Conservation (phyloP, 2,797 vertebrate genomes). For the Peromyscus nudipes region DNA sequence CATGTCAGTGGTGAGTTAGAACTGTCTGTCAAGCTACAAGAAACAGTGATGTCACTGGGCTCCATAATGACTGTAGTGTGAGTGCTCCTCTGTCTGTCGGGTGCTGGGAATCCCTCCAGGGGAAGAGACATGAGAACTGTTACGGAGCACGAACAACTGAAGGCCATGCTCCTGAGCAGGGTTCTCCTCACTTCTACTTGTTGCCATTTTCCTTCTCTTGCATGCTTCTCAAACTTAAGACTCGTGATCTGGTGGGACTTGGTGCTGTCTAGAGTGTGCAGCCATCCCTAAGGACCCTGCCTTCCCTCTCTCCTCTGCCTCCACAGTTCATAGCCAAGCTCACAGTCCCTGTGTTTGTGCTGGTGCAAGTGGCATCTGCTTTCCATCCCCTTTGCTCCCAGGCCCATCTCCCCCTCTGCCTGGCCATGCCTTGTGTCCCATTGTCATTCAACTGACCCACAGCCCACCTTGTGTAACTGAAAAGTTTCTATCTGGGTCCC, state of each 20-base stretch:
- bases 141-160: too few species aligned
- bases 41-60: not conserved
- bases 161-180: not conserved
- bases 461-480: not conserved
- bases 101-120: not conserved
- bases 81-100: not conserved
- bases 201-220: not conserved
- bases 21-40: not conserved
- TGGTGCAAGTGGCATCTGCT: not conserved
- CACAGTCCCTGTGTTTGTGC: too few species aligned
- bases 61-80: too few species aligned
- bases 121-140: not conserved
- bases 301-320: not conserved
- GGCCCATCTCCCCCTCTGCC: not conserved
- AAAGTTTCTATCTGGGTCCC: too few species aligned
- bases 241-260: too few species aligned
- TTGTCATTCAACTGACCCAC: rapidly evolving
- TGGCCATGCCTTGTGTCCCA: not conserved
- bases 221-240: not conserved
- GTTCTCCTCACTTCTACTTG: not conserved
- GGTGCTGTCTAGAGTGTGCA: not conserved
- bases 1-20: not conserved
- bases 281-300: too few species aligned
- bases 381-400: not conserved
- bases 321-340: not conserved